Base-by-base conservation (phyloP, 2,113 vertebrate genomes). In the Gallinago undulata region DNA sequence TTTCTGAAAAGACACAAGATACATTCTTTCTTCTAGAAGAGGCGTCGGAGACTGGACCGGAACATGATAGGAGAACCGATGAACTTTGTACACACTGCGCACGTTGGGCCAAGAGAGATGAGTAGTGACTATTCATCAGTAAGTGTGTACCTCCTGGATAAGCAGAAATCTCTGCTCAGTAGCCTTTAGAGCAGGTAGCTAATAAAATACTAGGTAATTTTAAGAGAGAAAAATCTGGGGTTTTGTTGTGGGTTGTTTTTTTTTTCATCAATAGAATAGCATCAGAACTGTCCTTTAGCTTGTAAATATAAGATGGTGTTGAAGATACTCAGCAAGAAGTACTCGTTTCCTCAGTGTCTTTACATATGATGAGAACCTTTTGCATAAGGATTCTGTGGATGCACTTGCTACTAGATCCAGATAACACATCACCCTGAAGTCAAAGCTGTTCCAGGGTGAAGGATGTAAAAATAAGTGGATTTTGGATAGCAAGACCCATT, bases 1-100 rank as follows among this genome's bases (percentile, higher is more conserved):
- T 80, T 39, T 79, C 64, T 69, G 66, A 35, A 23, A 3, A 83
- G 64, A 70, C 43, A 51, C 19, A 18, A 56, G n/a, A 5, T 41
- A n/a, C 11, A 7, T 25, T 73, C 13, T 83, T 53, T 68, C 45
- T 81, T 24, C 7, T 0, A 99, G 98, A 99, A 99, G 97, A 98
- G 98, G 80, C 98, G 98, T 75, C 98, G 93, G 90, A 98, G 98
- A 16, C 98, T 99, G 77, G 99, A 99, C 95, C 98, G 99, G 67
- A 98, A 98, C 37, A 99, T 99, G 99, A 99, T 99, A 27, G 99
- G 99, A 59, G 98, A 99, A 75, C 99, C 99, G 11, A 99, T 98
- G 95, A 99, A 99, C 97, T 99, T 99, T 82, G 98, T 99, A 69
- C 99, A 99, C 96, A 99, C 98, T 28, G 98, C 98, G 3, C 99